Evolutionary conservation across 1,140 invertebrate species (phyloP).

Genomic region (Anastrepha obliqua): DNA sequence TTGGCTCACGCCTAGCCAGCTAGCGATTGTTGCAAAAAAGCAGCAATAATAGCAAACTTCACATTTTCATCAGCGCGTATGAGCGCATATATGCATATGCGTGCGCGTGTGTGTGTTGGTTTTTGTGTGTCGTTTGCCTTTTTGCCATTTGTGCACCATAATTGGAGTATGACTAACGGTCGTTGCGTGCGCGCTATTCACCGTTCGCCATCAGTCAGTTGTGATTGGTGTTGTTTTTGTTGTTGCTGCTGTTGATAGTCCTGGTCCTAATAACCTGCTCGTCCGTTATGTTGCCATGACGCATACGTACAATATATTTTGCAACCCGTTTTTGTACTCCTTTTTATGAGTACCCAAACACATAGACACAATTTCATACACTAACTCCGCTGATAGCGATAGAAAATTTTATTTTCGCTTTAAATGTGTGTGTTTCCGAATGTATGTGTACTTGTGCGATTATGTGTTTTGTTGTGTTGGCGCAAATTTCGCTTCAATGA

Average conservation of each 20-base stretch:
- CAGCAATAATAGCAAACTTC: constrained; percentile 23
- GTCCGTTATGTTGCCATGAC: constrained; percentile 47
- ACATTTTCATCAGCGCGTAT: not conserved
- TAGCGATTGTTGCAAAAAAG: constrained; percentile 3
- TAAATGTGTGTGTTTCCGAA: too few relatives aligned
- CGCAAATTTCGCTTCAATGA: constrained; percentile 38
- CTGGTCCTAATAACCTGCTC: constrained; percentile 42
- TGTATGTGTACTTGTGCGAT: not conserved
- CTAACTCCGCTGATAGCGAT: constrained; percentile 31
- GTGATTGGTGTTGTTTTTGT: not conserved
- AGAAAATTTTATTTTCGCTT: constrained; percentile 31
- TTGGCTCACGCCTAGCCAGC: not conserved
- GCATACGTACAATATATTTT: constrained; percentile 46
- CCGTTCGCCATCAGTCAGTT: constrained; percentile 20
- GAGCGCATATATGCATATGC: not conserved
- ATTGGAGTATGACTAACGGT: constrained; percentile 53
- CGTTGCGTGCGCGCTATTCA: constrained; percentile 2
- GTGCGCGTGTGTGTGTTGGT: not conserved
- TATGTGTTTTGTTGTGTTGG: not conserved
- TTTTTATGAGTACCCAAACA: not conserved
- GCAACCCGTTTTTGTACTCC: constrained; percentile 19
- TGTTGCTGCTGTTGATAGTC: constrained; percentile 2
- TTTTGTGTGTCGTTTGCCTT: constrained; percentile 10
- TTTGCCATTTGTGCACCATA: constrained; percentile 46
- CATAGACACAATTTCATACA: not conserved